Evolutionary conservation across 2,113 vertebrate genomes (phyloP), one percentile per base, ranked within the genome.

Genomic region (Acinonyx jubatus): DNA sequence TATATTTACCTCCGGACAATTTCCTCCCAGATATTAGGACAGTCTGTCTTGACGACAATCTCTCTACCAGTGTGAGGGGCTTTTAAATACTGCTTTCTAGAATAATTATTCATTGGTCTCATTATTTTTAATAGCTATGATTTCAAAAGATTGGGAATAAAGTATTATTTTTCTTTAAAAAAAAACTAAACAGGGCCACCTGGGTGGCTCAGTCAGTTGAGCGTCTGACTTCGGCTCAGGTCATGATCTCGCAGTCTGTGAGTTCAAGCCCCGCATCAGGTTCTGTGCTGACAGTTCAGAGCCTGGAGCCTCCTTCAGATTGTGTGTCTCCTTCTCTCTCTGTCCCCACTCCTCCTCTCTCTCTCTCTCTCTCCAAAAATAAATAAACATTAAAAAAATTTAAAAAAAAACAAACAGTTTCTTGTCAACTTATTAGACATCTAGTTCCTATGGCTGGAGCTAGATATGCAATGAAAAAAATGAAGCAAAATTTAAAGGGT

Each of bases 101-200:
- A 93, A 52, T 36, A 94, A 84, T 57, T 89, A 85, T 27, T 94
- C 41, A 81, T 48, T 73, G 11, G 41, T 66, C 8, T 81, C 36
- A 91, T 84, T 94, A 38, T 81, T 36, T 84, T 91, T 16, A 89
- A 36, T 31, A 66, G 21, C 41, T 76, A 3, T 92, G 29, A 88
- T 78, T 92, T 95, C 38, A 86, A 91, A 6, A 3, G 31, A 63
- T 8, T 45, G 4, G 25, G 36, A 82, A 94, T 38, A 76, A 97
- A 97, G 27, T 76, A 41, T 5, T 83, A 41, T 63, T 76, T 96
- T 94, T 81, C 52, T 84, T 86, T 78, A 83, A 57, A 89, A 79
- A 90, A 45, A 45, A 45, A 45, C 45, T 45, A 45, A 45, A 45
- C 45, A 45, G 45, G 45, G 8, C 45, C 45, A 45, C 7, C 8